Percentiles rank a stretch among this genome's conserved stretches.
phyloP scores from a whole-genome alignment of 2,888 invertebrate genomes.

The Sympetrum striolatum region DNA sequence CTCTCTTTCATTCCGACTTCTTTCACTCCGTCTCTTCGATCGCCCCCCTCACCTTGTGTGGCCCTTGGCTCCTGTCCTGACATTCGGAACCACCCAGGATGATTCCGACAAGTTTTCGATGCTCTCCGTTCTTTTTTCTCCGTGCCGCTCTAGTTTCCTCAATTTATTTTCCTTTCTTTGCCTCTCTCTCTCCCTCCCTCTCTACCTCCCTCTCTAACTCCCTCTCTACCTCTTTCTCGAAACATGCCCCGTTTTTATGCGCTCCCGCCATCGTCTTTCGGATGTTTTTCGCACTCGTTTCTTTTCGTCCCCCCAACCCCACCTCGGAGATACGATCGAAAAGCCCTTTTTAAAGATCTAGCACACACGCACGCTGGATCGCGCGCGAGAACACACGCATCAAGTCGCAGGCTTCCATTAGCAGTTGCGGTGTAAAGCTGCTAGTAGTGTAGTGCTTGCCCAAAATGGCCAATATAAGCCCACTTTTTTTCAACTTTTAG shows the following conservation, averaged over 20 bases:
- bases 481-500: no score
- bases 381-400: neutral
- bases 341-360: neutral
- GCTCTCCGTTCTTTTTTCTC: neutral
- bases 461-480: no score
- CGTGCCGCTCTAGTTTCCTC: neutral
- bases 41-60: conserved; percentile 2
- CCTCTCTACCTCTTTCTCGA: neutral
- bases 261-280: neutral
- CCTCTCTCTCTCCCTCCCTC: neutral
- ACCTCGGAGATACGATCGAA: neutral
- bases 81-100: conserved; percentile 41
- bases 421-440: neutral
- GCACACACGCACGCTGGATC: neutral
- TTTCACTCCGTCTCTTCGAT: neutral
- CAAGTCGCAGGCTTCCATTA: neutral
- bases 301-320: neutral
- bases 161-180: neutral
- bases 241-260: neutral
- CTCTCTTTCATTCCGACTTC: neutral
- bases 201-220: neutral
- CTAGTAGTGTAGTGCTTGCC: no score
- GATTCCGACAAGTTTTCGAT: conserved; percentile 40
- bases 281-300: neutral
- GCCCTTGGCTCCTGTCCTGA: conserved; percentile 31